Conservation (phyloP, 2,797 vertebrate species). For the Erethizon dorsatum region DNA sequence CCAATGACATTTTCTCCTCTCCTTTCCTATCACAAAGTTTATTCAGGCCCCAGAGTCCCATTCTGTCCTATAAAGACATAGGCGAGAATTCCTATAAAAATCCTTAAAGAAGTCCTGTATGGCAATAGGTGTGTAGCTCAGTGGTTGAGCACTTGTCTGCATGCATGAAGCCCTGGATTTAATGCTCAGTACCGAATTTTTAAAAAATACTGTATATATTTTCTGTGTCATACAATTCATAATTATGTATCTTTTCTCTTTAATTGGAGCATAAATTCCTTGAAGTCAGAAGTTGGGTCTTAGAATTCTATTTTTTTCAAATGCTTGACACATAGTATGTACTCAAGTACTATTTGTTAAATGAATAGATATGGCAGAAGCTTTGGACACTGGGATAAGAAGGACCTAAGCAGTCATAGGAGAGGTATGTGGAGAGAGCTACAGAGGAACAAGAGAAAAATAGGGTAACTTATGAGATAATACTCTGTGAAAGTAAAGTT, state of each 20-base stretch:
- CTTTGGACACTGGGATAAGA: not conserved
- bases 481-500: slow-evolving; percentile 15
- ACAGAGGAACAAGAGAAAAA: not conserved
- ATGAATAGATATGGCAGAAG: not conserved
- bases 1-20: not conserved
- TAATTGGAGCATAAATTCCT: slow-evolving; percentile 18
- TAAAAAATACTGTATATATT: not conserved
- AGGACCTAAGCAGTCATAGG: not conserved
- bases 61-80: slow-evolving; percentile 2
- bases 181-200: not conserved
- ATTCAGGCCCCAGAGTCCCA: not conserved
- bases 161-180: not conserved
- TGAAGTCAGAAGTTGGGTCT: slow-evolving; percentile 25
- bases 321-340: not conserved
- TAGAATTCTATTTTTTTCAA: slow-evolving; percentile 6
- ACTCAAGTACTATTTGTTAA: slow-evolving; percentile 22
- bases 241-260: not conserved
- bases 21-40: not conserved
- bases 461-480: not conserved
- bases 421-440: not conserved
- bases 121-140: not conserved
- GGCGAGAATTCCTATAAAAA: not conserved
- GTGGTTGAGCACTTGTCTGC: not conserved
- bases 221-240: not conserved
- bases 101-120: not conserved